Base-by-base conservation (phyloP, 2,888 invertebrate genomes). In the Amphipoea lucens region DNA sequence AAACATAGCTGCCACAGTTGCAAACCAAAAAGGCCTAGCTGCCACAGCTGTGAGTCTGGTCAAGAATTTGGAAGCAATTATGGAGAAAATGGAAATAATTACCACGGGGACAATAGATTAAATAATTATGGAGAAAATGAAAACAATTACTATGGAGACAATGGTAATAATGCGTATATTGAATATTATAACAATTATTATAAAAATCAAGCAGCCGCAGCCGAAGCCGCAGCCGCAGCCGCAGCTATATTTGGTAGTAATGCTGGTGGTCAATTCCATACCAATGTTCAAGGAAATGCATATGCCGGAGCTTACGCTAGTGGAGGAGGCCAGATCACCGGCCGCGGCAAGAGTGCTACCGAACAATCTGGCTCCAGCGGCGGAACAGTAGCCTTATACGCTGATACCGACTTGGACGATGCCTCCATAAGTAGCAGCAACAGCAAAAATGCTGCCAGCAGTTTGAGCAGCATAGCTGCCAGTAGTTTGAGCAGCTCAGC, bases 181-280 rank as follows among this genome's bases (percentile, higher is more conserved):
- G 79, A 78, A 29, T 82, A 74, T 45, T 48, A 65, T 20, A 81
- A 57, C 2, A 74, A 79, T 23, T 82, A 82, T 57, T 74, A 82
- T 57, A 65, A 48, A 20, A 48, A 48, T 20, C 40, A 48, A 9
- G 63, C n/a, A 72, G 2, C 3, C 20, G 4, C 20, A 72, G 1
- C 3, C 14, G 4, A 51, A 40, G 4, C 17, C 11, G 45, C 45
- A 45, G 42, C 42, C 9, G 42, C n/a, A 72, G 1, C 3, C 20
- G 4, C n/a, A 71, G 1, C 3, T 14, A 2, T 12, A 48, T 65
- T 6, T 65, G 74, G 17, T 71, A 29, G 11, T 29, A 42, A 6
- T 62, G 5, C 4, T 20, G 81, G 42, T n/a, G 62, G 20, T 36
- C 51, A n/a, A 7, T 54, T 62, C 6, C 48, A 80, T 36, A 1